Evolutionary conservation across 1,140 invertebrate species (phyloP).

Genomic region (Zaprionus taronus): DNA sequence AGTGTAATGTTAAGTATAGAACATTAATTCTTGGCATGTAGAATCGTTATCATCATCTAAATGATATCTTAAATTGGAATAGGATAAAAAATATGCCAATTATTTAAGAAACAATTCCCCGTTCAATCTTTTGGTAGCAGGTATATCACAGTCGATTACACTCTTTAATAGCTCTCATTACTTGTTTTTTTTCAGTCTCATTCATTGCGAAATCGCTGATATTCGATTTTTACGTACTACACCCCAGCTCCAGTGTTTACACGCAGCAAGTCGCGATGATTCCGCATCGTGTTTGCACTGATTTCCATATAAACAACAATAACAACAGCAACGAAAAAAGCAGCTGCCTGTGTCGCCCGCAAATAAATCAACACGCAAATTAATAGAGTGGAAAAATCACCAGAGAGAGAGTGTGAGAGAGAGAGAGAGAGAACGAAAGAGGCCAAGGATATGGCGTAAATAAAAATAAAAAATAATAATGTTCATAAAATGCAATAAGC

Average conservation of each 20-base stretch:
- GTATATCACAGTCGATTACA: background rate
- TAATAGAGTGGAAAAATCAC: constrained; percentile 80
- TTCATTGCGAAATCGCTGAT: constrained; percentile 16
- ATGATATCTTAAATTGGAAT: background rate
- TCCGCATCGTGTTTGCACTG: constrained; percentile 28
- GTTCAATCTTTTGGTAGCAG: background rate
- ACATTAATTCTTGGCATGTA: background rate
- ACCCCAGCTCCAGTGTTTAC: background rate
- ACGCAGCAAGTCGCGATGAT: background rate
- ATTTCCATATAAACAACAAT: constrained; percentile 59
- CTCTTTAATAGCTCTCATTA: background rate
- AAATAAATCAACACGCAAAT: constrained; percentile 76
- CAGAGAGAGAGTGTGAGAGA: constrained; percentile 38
- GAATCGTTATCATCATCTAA: background rate
- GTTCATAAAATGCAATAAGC: constrained; percentile 38
- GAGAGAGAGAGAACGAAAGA: too few species aligned
- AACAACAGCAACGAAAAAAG: constrained; percentile 20
- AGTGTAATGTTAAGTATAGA: background rate
- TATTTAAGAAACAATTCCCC: background rate
- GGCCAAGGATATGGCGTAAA: constrained; percentile 63
- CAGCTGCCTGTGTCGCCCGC: constrained; percentile 33
- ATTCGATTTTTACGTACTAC: constrained; percentile 20
- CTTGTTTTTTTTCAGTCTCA: background rate
- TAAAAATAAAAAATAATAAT: constrained; percentile 39
- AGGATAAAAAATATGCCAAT: background rate